Evolutionary conservation across 2,797 vertebrate genomes (phyloP), one percentile per base, ranked within the genome.

Genomic region (Tadarida brasiliensis): DNA sequence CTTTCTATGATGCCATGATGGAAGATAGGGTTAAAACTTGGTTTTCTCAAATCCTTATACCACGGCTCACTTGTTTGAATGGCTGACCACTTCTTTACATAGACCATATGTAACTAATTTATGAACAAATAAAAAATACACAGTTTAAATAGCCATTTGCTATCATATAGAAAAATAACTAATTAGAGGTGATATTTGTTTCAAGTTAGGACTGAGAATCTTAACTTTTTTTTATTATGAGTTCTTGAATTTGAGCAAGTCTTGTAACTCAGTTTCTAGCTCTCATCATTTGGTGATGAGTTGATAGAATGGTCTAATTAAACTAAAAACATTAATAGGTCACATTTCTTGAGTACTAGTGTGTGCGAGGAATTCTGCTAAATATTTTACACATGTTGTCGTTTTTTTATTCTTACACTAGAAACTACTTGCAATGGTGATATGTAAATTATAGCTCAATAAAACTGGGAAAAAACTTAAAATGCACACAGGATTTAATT

Each of bases 401-500:
- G n/a, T 87, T 54, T 71, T 81, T 90, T 73, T 20, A 82, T 74
- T 22, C 7, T 96, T 22, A 90, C 2, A 19, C 6, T 56, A 51
- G 3, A 63, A 93, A 68, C 20, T 70, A 35, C 14, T 19, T 93
- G 15, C 19, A 73, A 3, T 91, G 30, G 16, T 39, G 70, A 11
- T 81, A 19, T 65, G 65, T 71, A 33, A 73, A 12, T 67, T 87
- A 57, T 89, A 76, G 35, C n/a, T 86, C 33, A 91, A 12, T 47
- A 86, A 86, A 87, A 81, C 5, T 65, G 19, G 56, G 14, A 44
- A 54, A 81, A 61, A 81, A 26, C 1, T 57, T 84, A 56, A 20
- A 76, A 59, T 92, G 20, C 59, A 74, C 70, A 56, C 81, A 26
- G 68, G 59, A 76, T 87, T 96, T 90, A 87, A 81, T 90, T 92